Percentiles rank a stretch among this genome's conserved stretches.
Evolutionary conservation across 1,140 invertebrate species (phyloP).

Genomic region (Cotesia chilonis): DNA sequence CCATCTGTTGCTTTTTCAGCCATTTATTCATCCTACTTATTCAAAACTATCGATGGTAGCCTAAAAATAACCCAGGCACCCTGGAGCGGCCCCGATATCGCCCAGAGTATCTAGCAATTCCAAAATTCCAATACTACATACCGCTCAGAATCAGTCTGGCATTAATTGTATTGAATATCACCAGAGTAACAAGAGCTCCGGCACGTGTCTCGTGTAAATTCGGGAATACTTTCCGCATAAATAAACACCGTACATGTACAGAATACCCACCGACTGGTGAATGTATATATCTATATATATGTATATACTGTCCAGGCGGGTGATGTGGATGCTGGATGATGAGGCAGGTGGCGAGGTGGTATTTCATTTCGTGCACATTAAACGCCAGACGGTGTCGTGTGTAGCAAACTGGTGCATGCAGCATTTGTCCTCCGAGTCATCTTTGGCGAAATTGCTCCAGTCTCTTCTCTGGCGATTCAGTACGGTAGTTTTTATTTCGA

Average conservation of each 20-base stretch:
- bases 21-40: slow-evolving; percentile 47
- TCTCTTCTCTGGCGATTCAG: neutral
- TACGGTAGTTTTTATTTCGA: no score
- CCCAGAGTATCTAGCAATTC: no score
- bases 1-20: slow-evolving; percentile 55
- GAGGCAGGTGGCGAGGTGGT: slow-evolving; percentile 22
- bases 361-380: slow-evolving; percentile 26
- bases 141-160: no score
- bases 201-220: no score
- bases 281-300: no score
- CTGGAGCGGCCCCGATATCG: neutral
- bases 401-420: slow-evolving; percentile 1
- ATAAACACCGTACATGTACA: neutral
- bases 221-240: no score
- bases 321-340: slow-evolving; percentile 16
- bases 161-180: no score
- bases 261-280: neutral
- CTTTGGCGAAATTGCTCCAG: neutral
- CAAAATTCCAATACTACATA: no score
- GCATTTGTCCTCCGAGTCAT: neutral
- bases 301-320: neutral
- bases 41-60: slow-evolving; percentile 30
- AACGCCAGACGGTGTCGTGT: slow-evolving; percentile 27
- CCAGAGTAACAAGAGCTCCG: no score
- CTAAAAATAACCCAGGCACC: neutral